Evolutionary conservation across 2,888 invertebrate genomes (phyloP).

Genomic region (Metacarcinus magister): DNA sequence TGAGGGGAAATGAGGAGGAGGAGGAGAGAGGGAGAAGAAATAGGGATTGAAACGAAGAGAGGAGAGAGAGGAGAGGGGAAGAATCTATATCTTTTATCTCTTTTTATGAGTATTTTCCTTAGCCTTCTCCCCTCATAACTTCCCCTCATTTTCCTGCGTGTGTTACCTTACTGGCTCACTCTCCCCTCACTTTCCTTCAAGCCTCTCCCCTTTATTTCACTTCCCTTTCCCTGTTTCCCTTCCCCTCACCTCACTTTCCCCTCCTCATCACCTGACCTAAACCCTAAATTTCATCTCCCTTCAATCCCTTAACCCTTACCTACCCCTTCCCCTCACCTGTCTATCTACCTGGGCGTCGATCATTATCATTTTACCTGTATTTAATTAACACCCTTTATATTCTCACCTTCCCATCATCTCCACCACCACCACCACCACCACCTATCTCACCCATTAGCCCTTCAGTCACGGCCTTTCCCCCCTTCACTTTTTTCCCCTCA

Average conservation of each 20-base stretch:
- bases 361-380: constrained; percentile 3
- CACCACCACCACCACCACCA: background rate
- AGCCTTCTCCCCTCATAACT: background rate
- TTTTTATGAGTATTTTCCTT: background rate
- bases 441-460: background rate
- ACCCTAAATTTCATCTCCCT: too few species aligned
- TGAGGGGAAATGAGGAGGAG: background rate
- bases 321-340: background rate
- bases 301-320: too few species aligned
- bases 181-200: background rate
- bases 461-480: background rate
- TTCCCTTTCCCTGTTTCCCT: background rate
- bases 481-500: background rate
- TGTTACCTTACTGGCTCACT: too few species aligned
- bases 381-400: background rate
- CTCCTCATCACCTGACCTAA: background rate
- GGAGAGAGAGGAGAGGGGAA: background rate
- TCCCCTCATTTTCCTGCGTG: background rate
- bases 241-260: background rate
- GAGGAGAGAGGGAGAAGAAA: background rate
- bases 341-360: background rate
- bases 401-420: background rate
- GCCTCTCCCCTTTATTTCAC: background rate
- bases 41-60: background rate
- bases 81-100: background rate